Evolutionary conservation across 2,113 vertebrate genomes (phyloP).

Genomic region (Cephalopterus ornatus): DNA sequence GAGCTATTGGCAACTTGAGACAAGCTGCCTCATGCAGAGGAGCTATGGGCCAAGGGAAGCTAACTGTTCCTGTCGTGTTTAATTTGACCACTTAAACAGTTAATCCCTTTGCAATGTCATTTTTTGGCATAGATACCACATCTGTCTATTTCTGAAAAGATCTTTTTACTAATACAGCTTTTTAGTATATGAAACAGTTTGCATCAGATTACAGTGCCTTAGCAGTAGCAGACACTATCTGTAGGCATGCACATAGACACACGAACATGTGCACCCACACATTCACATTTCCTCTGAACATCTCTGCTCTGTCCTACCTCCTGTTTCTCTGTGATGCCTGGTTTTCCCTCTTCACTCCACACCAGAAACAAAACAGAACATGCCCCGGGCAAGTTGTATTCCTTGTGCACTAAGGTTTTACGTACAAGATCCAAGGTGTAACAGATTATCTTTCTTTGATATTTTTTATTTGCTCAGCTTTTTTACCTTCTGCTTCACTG

Average conservation of each 20-base stretch:
- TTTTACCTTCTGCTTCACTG: neutral
- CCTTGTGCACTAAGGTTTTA: neutral
- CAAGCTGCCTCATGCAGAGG: constrained; percentile 35
- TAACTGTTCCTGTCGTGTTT: constrained; percentile 56
- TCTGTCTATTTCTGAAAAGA: constrained; percentile 50
- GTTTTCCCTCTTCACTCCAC: neutral
- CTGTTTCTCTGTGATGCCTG: neutral
- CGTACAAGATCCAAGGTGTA: neutral
- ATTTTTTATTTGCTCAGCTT: neutral
- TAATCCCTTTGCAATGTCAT: constrained; percentile 57
- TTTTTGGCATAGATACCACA: constrained; percentile 49
- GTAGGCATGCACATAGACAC: neutral
- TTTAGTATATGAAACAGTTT: constrained; percentile 48
- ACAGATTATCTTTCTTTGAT: neutral
- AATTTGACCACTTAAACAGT: constrained; percentile 59
- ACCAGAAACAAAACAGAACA: neutral
- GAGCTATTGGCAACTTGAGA: constrained; percentile 49
- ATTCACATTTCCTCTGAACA: neutral
- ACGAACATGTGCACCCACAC: neutral
- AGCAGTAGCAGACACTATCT: neutral
- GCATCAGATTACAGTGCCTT: constrained; percentile 31
- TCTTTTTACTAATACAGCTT: constrained; percentile 38
- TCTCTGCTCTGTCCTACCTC: neutral
- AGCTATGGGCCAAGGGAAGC: constrained; percentile 50
- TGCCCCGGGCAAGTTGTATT: neutral